phyloP scores from a whole-genome alignment of 2,113 vertebrate genomes.

The Numida meleagris region DNA sequence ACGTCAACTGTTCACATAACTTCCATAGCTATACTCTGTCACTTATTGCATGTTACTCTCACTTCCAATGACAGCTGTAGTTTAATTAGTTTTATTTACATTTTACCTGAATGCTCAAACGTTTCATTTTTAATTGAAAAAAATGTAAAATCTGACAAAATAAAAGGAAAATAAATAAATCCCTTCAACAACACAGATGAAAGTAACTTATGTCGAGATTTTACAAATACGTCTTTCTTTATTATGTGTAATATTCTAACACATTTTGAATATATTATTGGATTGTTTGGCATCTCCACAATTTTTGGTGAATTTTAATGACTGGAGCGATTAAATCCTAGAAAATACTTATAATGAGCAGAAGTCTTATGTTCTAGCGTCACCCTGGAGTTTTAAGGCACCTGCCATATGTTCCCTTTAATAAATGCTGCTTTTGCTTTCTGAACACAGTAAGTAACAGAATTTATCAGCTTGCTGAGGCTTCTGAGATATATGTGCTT shows the following conservation, averaged over 20 bases:
- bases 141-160: not conserved
- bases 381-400: slow-evolving; percentile 66
- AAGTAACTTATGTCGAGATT: not conserved
- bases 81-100: not conserved
- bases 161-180: not conserved
- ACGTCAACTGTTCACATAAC: not conserved
- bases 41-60: not conserved
- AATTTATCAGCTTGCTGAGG: slow-evolving; percentile 23
- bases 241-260: not conserved
- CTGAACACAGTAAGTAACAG: not conserved
- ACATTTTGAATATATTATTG: not conserved
- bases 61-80: not conserved
- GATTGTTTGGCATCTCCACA: slow-evolving; percentile 42
- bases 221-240: not conserved
- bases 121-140: not conserved
- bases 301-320: slow-evolving; percentile 71
- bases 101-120: not conserved
- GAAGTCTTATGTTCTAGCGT: slow-evolving; percentile 64
- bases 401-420: slow-evolving; percentile 73
- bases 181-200: not conserved
- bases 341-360: slow-evolving; percentile 68
- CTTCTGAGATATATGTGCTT: slow-evolving; percentile 4
- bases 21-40: not conserved
- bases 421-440: slow-evolving; percentile 63
- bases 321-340: slow-evolving; percentile 60